Conservation (phyloP, 2,113 vertebrate species). For the Sterna hirundo region DNA sequence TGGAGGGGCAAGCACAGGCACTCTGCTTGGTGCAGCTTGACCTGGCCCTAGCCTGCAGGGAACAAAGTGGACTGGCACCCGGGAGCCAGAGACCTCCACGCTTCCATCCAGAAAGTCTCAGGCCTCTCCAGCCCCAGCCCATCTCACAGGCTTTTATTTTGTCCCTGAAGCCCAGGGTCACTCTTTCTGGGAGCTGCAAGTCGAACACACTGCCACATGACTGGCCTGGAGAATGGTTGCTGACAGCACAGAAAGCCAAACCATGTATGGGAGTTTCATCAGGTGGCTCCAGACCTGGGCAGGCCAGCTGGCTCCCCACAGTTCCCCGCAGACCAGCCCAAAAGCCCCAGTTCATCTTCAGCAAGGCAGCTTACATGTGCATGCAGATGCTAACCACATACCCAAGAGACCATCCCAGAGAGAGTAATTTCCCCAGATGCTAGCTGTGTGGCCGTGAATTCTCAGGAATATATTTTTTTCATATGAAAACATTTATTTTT, state of each 20-base stretch:
- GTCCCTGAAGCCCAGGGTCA: background rate
- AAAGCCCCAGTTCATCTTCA: background rate
- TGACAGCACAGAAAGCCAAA: background rate
- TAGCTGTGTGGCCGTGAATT: slow-evolving; percentile 9
- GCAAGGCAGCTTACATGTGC: background rate
- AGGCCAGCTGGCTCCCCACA: background rate
- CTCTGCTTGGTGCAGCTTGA: background rate
- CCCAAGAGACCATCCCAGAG: background rate
- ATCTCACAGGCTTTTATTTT: background rate
- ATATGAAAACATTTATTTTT: slow-evolving; percentile 17
- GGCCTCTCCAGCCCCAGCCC: background rate
- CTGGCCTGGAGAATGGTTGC: background rate
- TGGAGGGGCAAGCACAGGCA: background rate
- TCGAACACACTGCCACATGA: background rate
- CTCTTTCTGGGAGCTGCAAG: background rate
- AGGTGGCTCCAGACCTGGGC: background rate
- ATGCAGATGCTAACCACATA: background rate
- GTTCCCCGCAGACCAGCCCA: background rate
- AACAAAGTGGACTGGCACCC: background rate
- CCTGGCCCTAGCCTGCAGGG: too few species aligned
- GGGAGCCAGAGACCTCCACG: background rate
- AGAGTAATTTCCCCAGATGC: background rate
- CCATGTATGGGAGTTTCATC: background rate
- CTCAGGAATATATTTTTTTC: slow-evolving; percentile 18
- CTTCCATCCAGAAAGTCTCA: background rate